A percentile compares a stretch with the other conserved stretches of the same genome.
Evolutionary conservation across 1,140 invertebrate species (phyloP).

Genomic region (Carposina sasakii): DNA sequence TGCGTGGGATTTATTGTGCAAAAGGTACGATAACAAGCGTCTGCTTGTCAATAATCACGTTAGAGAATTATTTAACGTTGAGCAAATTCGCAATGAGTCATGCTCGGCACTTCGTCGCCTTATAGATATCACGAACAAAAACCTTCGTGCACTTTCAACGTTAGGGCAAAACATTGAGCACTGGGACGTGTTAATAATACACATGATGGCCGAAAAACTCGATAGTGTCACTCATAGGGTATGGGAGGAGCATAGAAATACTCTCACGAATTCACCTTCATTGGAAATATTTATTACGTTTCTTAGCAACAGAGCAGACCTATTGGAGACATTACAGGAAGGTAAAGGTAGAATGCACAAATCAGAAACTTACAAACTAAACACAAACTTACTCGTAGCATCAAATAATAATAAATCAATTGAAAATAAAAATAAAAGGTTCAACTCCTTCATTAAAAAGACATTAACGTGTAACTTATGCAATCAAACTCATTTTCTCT

Average conservation of each 20-base stretch:
- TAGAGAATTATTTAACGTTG: constrained; percentile 2
- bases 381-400: not conserved
- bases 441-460: no score
- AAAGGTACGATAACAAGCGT: constrained; percentile 7
- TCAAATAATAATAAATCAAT: not conserved
- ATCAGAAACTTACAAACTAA: not conserved
- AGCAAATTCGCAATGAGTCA: not conserved
- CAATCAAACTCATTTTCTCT: constrained; percentile 3
- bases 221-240: constrained; percentile 1
- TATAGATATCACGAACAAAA: constrained; percentile 7
- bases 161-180: constrained; percentile 3
- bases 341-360: not conserved
- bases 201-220: constrained; percentile 6
- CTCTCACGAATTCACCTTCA: not conserved
- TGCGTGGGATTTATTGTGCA: constrained; percentile 5
- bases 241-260: constrained; percentile 7
- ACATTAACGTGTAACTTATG: constrained; percentile 1
- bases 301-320: constrained; percentile 1
- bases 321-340: constrained; percentile 6
- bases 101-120: not conserved
- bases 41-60: constrained; percentile 5
- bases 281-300: constrained; percentile 1
- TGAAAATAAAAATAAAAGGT: not conserved
- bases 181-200: constrained; percentile 6
- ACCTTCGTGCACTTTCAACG: constrained; percentile 1